Evolutionary conservation across 2,797 vertebrate genomes (phyloP).

Genomic region (Diplodus puntazzo): DNA sequence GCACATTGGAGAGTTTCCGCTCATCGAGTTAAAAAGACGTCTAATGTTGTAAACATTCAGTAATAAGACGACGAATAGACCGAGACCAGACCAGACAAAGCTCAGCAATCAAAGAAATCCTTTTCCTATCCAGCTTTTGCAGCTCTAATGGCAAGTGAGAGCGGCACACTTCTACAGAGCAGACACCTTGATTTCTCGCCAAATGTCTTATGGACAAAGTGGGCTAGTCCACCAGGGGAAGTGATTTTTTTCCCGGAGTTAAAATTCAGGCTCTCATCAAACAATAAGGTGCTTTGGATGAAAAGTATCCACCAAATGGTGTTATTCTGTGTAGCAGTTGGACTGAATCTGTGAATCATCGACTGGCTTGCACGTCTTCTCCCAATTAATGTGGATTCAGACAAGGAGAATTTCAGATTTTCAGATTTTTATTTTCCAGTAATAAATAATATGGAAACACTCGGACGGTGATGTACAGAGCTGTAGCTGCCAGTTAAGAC

Average conservation of each 20-base stretch:
- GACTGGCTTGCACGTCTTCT: background rate
- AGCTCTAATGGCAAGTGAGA: slow-evolving; percentile 31
- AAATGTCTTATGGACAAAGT: slow-evolving; percentile 41
- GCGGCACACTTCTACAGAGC: slow-evolving; percentile 8
- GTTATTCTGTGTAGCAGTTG: slow-evolving; percentile 15
- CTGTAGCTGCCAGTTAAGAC: background rate
- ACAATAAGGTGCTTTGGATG: slow-evolving; percentile 32
- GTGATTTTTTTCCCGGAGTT: slow-evolving; percentile 34
- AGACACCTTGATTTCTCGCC: slow-evolving; percentile 56
- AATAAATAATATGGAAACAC: background rate
- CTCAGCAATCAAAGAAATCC: background rate
- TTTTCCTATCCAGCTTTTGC: slow-evolving; percentile 7
- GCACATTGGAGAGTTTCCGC: slow-evolving; percentile 6
- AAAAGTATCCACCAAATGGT: slow-evolving; percentile 23
- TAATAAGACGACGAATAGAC: background rate
- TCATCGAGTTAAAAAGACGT: slow-evolving; percentile 12
- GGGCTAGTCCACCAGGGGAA: slow-evolving; percentile 35
- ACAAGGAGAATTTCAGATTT: background rate
- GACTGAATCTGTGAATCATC: slow-evolving; percentile 7
- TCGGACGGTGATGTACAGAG: background rate
- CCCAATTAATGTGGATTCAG: background rate
- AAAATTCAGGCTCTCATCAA: slow-evolving; percentile 33
- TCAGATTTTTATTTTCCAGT: background rate
- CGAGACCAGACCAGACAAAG: slow-evolving; percentile 14
- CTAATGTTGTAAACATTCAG: slow-evolving; percentile 35